phyloP scores from a whole-genome alignment of 2,113 vertebrate genomes.

The Ptilorrhoa leucosticta region DNA sequence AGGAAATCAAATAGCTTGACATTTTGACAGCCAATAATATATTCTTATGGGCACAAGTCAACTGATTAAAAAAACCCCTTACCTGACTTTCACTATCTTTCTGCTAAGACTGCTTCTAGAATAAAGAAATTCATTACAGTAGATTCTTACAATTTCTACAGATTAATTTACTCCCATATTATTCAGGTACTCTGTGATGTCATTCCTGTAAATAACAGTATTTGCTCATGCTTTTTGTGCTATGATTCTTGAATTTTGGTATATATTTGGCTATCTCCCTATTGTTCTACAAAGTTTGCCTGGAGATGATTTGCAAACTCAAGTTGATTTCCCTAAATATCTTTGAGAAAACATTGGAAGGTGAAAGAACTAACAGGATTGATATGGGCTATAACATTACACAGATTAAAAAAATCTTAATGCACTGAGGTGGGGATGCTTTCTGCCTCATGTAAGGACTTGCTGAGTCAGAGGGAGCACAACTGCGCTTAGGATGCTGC shows the following conservation, averaged over 20 bases:
- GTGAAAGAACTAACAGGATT: background rate
- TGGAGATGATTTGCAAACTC: background rate
- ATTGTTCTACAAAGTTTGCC: background rate
- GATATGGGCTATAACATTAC: background rate
- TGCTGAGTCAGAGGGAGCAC: background rate
- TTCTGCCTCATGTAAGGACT: background rate
- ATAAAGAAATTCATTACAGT: background rate
- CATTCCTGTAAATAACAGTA: background rate
- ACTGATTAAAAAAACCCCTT: background rate
- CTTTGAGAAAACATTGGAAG: background rate
- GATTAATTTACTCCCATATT: background rate
- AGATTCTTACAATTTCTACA: background rate
- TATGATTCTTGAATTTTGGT: background rate
- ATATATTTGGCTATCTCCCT: background rate
- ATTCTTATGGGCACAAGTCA: background rate
- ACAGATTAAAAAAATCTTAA: background rate
- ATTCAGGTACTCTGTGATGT: background rate
- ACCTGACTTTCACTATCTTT: background rate
- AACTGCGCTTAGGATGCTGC: background rate
- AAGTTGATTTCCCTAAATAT: background rate
- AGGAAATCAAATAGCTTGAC: background rate
- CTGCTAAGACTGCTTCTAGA: background rate
- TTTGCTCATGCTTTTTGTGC: background rate
- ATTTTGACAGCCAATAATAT: background rate
- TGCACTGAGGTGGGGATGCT: background rate